Conservation (phyloP, 2,888 invertebrate species). For the Holacanthella duospinosa region DNA sequence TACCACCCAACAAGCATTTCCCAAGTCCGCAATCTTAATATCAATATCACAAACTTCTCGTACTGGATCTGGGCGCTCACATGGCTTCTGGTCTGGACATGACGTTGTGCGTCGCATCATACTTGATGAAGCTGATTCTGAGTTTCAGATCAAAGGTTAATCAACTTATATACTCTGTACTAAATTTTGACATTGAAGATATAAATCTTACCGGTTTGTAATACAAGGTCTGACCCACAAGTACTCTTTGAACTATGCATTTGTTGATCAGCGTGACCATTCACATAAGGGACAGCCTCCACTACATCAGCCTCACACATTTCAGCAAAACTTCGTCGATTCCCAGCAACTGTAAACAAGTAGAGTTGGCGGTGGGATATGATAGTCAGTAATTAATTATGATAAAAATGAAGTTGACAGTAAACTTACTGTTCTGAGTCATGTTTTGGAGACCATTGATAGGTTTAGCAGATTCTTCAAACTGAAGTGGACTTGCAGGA, state of each 20-base stretch:
- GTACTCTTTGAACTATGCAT: slow-evolving; percentile 5
- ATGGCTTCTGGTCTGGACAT: slow-evolving; percentile 40
- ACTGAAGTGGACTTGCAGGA: neutral
- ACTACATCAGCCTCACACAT: slow-evolving; percentile 40
- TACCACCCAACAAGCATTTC: slow-evolving; percentile 94
- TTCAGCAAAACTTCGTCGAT: slow-evolving; percentile 40
- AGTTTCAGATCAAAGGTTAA: too few species aligned
- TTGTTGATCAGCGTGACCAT: neutral
- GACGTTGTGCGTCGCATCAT: slow-evolving; percentile 40
- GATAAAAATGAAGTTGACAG: neutral
- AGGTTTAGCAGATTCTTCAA: neutral
- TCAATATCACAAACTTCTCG: slow-evolving; percentile 73
- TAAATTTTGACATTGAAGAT: too few species aligned
- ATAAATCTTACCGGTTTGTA: neutral
- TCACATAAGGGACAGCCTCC: slow-evolving; percentile 36
- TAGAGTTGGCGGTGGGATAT: too few species aligned
- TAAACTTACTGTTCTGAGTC: neutral
- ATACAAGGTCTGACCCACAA: neutral
- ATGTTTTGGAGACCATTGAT: neutral
- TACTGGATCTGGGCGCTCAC: slow-evolving; percentile 58
- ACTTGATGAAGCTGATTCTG: slow-evolving; percentile 16
- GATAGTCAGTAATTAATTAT: neutral
- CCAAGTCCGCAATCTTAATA: slow-evolving; percentile 96
- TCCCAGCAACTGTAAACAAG: slow-evolving; percentile 28
- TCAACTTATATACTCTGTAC: too few species aligned